These are phyloP conservation scores for Parapristionchus giblindavisi DNA, from an alignment of 2,888 invertebrate species.

Conservation along the genomic window DNA sequence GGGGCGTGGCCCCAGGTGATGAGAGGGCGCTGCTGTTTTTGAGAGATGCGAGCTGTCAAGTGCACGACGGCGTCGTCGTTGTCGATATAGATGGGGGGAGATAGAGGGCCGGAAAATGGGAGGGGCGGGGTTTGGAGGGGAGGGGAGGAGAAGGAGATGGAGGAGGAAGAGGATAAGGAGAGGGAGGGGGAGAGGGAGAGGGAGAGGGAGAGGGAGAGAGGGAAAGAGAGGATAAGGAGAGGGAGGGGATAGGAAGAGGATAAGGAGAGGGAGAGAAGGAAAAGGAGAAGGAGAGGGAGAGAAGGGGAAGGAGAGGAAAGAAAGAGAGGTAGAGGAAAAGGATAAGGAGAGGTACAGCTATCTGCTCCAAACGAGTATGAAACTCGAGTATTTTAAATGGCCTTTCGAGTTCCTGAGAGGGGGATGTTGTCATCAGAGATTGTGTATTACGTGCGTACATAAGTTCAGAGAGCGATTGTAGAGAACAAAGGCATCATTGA, in stretches of 20 bases:
- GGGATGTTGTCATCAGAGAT: too few relatives aligned
- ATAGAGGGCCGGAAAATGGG: background rate
- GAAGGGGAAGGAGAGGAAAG: too few relatives aligned
- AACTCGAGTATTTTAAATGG: too few relatives aligned
- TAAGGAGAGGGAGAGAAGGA: too few relatives aligned
- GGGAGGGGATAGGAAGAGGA: background rate
- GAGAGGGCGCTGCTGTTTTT: background rate
- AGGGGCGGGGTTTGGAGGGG: conserved; percentile 15
- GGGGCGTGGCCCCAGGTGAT: background rate
- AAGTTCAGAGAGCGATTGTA: too few relatives aligned
- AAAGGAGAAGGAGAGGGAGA: too few relatives aligned
- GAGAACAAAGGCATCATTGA: too few relatives aligned
- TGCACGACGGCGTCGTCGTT: background rate
- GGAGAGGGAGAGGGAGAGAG: background rate
- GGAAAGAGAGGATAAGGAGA: background rate
- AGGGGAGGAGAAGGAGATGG: background rate
- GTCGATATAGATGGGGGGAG: background rate
- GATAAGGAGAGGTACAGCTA: too few relatives aligned
- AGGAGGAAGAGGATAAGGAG: background rate
- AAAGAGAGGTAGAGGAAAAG: too few relatives aligned
- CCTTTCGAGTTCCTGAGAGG: too few relatives aligned
- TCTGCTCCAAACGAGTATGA: too few relatives aligned
- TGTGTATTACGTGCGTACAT: too few relatives aligned
- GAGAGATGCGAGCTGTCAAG: background rate
- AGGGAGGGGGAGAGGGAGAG: background rate